Evolutionary conservation across 2,888 invertebrate genomes (phyloP), one percentile per base, ranked within the genome.

Genomic region (Netelia fuscicornis): DNA sequence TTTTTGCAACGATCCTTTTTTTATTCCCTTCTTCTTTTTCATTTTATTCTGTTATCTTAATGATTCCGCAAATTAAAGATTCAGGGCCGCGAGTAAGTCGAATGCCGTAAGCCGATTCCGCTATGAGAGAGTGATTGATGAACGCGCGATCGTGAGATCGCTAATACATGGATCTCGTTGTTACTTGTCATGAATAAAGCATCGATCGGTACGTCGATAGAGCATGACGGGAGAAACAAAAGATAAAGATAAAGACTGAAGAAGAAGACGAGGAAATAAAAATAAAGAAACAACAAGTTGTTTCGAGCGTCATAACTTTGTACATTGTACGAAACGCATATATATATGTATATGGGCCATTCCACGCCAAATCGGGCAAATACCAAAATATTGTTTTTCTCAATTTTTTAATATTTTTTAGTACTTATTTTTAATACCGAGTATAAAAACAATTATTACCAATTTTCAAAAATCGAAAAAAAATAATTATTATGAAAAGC

Each of bases 101-200:
- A 62, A 68, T 72, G 60, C 76, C 68, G 56, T 37, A 70, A 74
- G 56, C 77, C 56, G 77, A 81, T 72, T 81, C 56, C 76, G 9
- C 23, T 44, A n/a, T 10, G 17, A 42, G 20, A 71, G 65, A 42
- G 20, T 65, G 65, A 74, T 77, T 72, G 62, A 78, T 64, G 58
- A 77, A 67, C 65, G 58, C 13, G 68, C 60, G 75, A 78, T 56
- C 67, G 25, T 56, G 25, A 44, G 65, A 71, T 62, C 48, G 54
- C 54, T 67, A 48, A 62, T 23, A 6, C 44, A 76, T 72, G 64
- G 77, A 70, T 81, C 54, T 56, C 42, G 75, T 25, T 77, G 76
- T 72, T 65, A 30, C 67, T 77, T 71, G 71, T 30, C 67, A 23
- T 30, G 37, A 30, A 25, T 20, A 30, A 30, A 64, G 42, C 65